These are phyloP conservation scores for Lagopus muta DNA, from an alignment of 2,113 vertebrate species.

Conservation along the genomic window DNA sequence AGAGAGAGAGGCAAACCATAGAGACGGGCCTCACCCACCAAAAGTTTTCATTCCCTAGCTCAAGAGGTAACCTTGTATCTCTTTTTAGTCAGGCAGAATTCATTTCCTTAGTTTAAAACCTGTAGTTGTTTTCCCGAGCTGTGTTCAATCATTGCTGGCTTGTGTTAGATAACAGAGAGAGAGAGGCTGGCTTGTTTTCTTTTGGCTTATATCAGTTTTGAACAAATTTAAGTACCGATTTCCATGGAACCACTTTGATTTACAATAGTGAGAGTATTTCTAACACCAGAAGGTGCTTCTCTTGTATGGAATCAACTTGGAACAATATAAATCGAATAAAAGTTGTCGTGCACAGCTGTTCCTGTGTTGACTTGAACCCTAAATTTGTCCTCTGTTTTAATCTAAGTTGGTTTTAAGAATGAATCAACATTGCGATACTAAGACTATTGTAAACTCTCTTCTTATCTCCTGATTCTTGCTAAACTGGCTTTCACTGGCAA, in stretches of 20 bases:
- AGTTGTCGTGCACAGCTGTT: slow-evolving; percentile 6
- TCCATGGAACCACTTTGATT: neutral
- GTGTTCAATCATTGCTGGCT: neutral
- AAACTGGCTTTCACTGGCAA: neutral
- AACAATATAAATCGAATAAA: slow-evolving; percentile 8
- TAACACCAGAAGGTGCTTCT: slow-evolving; percentile 31
- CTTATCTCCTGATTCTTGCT: neutral
- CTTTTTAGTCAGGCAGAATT: neutral
- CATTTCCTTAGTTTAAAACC: neutral
- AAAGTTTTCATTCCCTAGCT: neutral
- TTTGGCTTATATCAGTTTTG: neutral
- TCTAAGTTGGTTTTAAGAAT: neutral
- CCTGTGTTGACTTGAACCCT: slow-evolving; percentile 19
- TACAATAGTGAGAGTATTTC: neutral
- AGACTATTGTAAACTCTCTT: neutral
- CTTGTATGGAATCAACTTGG: neutral
- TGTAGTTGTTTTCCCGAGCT: neutral
- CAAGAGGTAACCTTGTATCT: neutral
- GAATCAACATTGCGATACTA: neutral
- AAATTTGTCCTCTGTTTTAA: neutral
- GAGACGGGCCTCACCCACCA: neutral
- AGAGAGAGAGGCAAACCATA: neutral
- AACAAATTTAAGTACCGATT: neutral
- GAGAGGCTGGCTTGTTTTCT: neutral
- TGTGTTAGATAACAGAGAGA: neutral